Conservation (phyloP, 1,140 invertebrate genomes). For the Phortica variegata region DNA sequence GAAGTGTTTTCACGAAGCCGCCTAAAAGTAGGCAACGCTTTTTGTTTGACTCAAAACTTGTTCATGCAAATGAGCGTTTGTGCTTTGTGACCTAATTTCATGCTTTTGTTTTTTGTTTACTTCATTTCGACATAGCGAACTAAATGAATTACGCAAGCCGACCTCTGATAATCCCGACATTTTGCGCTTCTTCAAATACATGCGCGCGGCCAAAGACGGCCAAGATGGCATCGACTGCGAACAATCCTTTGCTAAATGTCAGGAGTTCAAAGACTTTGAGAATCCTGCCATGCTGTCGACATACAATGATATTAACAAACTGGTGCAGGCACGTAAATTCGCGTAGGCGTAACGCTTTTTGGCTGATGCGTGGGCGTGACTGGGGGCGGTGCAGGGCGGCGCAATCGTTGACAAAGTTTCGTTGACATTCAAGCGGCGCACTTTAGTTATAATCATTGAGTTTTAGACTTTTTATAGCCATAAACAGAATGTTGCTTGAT, state of each 20-base stretch:
- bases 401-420: too few species aligned
- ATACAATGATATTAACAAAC: conserved; percentile 82
- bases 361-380: conserved; percentile 1
- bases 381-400: neutral
- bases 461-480: too few species aligned
- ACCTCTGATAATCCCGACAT: conserved; percentile 81
- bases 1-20: neutral
- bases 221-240: conserved; percentile 75
- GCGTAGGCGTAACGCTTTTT: conserved; percentile 24
- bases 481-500: too few species aligned
- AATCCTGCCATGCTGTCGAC: conserved; percentile 80
- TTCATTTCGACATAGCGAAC: conserved; percentile 64
- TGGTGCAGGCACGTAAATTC: conserved; percentile 74
- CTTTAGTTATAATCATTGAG: neutral
- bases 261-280: conserved; percentile 61
- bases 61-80: neutral
- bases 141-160: conserved; percentile 79
- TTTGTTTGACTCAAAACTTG: neutral
- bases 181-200: conserved; percentile 81
- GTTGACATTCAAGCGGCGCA: too few species aligned
- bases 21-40: conserved; percentile 27
- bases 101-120: conserved; percentile 3
- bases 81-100: neutral
- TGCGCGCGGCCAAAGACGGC: conserved; percentile 83
- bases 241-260: conserved; percentile 62